Evolutionary conservation across 2,888 invertebrate species (phyloP), one percentile per base, ranked within the genome.

Genomic region (Macrosoma leucophasiata): DNA sequence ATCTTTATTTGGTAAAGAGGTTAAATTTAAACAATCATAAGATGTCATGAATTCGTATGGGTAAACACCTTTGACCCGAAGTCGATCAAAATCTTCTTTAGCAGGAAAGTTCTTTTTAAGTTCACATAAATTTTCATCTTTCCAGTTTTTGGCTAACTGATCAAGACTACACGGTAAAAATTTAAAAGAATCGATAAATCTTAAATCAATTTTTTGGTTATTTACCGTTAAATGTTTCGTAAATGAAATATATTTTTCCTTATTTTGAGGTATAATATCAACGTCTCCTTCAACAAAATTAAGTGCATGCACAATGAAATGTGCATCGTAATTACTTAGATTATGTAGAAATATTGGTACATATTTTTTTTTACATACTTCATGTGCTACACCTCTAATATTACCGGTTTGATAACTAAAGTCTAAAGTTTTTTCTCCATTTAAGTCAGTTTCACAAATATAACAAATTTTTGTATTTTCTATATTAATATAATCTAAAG

Each of bases 241-340:
- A 33, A 62, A 55, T n/a, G 56, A 58, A 12, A 58, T 55, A 35
- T 58, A 59, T 41, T 44, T 48, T 43, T 59, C 58, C 34, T 56
- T 52, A 26, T 47, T 56, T 32, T 51, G 39, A 2, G 57, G 45
- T 28, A 61, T 53, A 5, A 52, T 33, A 10, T 42, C 22, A 10
- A 53, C 32, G 12, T 40, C 32, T n/a, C 51, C 36, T 4, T 51
- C 42, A 35, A 30, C 26, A 29, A 44, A 44, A 17, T 48, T 50
- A 5, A 59, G 43, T 21, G 49, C 51, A 18, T 41, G 44, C 3
- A 62, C 47, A 18, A 61, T 50, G 8, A 58, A 51, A 44, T 63
- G 58, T 3, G 50, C 38, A 43, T 58, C 55, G 30, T 58, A 59
- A 13, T 54, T 41, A 22, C 36, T 41, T 3, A 61, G 30, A 29